These are phyloP conservation scores for Xylota segnis DNA, from an alignment of 2,888 invertebrate genomes.

Conservation along the genomic window DNA sequence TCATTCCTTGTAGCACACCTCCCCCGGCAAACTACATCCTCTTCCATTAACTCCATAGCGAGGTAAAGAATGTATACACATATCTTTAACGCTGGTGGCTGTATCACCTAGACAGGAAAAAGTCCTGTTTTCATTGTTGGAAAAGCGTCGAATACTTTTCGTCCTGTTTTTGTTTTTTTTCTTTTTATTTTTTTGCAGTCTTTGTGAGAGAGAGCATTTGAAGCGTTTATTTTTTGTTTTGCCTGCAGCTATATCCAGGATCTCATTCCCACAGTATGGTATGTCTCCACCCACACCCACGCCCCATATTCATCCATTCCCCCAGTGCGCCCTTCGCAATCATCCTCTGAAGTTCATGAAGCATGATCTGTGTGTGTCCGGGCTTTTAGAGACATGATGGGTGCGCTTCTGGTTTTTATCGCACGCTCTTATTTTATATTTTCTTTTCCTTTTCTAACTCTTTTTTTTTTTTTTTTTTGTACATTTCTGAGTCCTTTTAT, in stretches of 20 bases:
- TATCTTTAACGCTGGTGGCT: slow-evolving; percentile 12
- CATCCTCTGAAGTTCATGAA: slow-evolving; percentile 51
- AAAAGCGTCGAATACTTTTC: slow-evolving; percentile 59
- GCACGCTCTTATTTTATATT: slow-evolving; percentile 47
- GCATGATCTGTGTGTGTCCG: slow-evolving; percentile 67
- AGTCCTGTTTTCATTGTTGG: slow-evolving; percentile 64
- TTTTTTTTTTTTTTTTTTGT: slow-evolving; percentile 20
- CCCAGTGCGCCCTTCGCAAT: not conserved
- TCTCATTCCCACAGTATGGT: slow-evolving; percentile 24
- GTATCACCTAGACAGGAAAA: slow-evolving; percentile 58
- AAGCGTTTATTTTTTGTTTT: slow-evolving; percentile 40
- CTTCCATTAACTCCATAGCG: slow-evolving; percentile 7
- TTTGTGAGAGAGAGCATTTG: slow-evolving; percentile 37
- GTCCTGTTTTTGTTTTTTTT: slow-evolving; percentile 4
- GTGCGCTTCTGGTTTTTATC: slow-evolving; percentile 75
- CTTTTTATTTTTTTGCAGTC: slow-evolving; percentile 8
- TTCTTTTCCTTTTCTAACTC: slow-evolving; percentile 41
- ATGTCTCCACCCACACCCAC: slow-evolving; percentile 19
- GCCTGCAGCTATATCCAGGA: slow-evolving; percentile 39
- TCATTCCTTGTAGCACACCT: not conserved
- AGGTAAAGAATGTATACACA: not conserved
- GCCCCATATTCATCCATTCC: slow-evolving; percentile 12
- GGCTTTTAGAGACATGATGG: slow-evolving; percentile 72
- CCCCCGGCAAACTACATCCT: not conserved
- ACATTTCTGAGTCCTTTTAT: slow-evolving; percentile 24